Conservation (phyloP, 2,113 vertebrate genomes). For the Corynorhinus townsendii region DNA sequence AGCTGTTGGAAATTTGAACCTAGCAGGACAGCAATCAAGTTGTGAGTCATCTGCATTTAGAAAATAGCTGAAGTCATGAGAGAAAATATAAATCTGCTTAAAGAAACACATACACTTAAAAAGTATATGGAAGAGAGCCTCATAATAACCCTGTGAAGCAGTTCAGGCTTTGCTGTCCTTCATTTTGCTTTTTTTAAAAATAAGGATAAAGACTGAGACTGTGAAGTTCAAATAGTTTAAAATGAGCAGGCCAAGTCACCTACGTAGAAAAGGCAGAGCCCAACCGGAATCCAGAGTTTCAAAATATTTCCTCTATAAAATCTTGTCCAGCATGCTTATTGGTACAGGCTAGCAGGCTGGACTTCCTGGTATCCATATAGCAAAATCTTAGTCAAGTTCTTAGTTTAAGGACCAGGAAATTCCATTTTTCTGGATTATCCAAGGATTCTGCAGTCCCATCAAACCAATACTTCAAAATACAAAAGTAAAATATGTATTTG, state of each 20-base stretch:
- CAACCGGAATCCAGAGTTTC: neutral
- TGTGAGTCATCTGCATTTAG: slow-evolving; percentile 1
- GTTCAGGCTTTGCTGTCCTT: neutral
- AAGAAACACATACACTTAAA: slow-evolving; percentile 18
- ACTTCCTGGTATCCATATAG: neutral
- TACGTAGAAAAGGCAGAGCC: neutral
- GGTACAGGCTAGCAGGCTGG: neutral
- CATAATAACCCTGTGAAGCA: neutral
- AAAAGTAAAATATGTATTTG: neutral
- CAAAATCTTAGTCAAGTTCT: slow-evolving; percentile 18
- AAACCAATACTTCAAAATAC: slow-evolving; percentile 31
- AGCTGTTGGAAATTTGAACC: slow-evolving; percentile 6
- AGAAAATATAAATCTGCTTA: slow-evolving; percentile 21
- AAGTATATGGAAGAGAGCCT: neutral
- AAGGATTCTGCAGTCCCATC: neutral
- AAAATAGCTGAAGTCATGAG: neutral
- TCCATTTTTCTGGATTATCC: neutral
- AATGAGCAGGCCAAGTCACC: neutral
- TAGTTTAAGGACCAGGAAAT: neutral
- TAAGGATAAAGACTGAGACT: neutral
- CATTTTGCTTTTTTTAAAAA: neutral
- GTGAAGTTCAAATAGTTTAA: slow-evolving; percentile 19
- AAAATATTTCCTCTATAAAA: neutral
- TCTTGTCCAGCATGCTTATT: neutral
- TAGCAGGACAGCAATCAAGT: neutral